These are phyloP conservation scores for Heliothis virescens DNA, from an alignment of 1,140 invertebrate species.

Conservation along the genomic window DNA sequence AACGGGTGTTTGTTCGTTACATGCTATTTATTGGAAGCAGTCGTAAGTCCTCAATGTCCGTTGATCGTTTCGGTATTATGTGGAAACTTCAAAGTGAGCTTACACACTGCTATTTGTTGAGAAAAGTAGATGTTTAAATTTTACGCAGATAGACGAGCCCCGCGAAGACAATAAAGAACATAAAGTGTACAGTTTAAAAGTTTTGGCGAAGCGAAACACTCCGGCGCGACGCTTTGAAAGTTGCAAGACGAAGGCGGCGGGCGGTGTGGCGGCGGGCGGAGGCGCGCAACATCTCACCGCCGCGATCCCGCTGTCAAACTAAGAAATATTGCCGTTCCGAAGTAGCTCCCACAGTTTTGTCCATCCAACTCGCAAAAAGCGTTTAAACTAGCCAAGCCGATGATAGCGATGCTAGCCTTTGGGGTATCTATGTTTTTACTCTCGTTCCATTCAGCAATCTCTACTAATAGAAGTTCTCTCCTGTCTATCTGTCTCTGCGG, in stretches of 20 bases:
- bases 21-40: slow-evolving; percentile 50
- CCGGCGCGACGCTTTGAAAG: slow-evolving; percentile 72
- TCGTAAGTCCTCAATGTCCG: slow-evolving; percentile 50
- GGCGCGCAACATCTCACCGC: slow-evolving; percentile 49
- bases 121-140: slow-evolving; percentile 74
- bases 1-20: slow-evolving; percentile 67
- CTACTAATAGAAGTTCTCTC: too few species aligned
- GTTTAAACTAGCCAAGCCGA: slow-evolving; percentile 42
- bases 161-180: slow-evolving; percentile 81
- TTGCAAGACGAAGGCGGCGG: slow-evolving; percentile 72
- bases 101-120: slow-evolving; percentile 64
- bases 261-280: slow-evolving; percentile 52
- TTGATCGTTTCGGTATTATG: slow-evolving; percentile 49
- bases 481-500: neutral
- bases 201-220: slow-evolving; percentile 76
- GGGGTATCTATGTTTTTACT: slow-evolving; percentile 34
- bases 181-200: slow-evolving; percentile 82
- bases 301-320: slow-evolving; percentile 75
- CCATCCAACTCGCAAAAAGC: slow-evolving; percentile 53
- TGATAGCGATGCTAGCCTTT: slow-evolving; percentile 18
- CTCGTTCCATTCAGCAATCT: too few species aligned
- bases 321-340: slow-evolving; percentile 76
- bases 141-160: slow-evolving; percentile 68
- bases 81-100: slow-evolving; percentile 66
- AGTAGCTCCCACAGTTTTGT: slow-evolving; percentile 49